Conservation (phyloP, 2,113 vertebrate species). For the Ciconia boyciana region DNA sequence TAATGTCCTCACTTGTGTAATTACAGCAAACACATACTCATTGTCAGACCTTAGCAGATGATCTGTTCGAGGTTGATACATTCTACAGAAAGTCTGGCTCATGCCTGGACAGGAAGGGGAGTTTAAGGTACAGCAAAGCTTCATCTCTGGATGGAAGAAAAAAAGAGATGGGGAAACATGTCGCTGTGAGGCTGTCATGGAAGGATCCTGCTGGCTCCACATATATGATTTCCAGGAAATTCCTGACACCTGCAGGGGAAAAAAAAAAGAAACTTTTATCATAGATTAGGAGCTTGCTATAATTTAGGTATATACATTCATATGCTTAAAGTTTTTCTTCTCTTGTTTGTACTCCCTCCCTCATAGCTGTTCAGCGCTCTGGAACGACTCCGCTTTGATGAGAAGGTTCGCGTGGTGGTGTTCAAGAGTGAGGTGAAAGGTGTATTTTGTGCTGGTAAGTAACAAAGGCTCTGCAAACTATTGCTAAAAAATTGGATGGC, state of each 20-base stretch:
- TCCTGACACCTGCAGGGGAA: not conserved
- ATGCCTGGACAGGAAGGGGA: not conserved
- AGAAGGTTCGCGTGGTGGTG: constrained; percentile 79
- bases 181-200: not conserved
- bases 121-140: not conserved
- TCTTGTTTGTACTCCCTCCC: not conserved
- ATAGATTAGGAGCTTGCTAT: not conserved
- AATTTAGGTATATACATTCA: not conserved
- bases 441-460: constrained; percentile 93
- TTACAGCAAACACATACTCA: not conserved
- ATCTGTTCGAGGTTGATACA: not conserved
- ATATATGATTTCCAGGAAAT: not conserved
- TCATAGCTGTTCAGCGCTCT: constrained; percentile 80
- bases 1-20: not conserved
- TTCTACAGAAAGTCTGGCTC: not conserved
- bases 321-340: not conserved
- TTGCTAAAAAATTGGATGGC: not conserved
- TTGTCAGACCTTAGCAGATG: not conserved
- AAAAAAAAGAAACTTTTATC: not conserved
- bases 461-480: not conserved
- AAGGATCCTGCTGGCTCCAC: not conserved
- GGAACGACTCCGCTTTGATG: constrained; percentile 77
- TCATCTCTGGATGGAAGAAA: not conserved
- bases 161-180: not conserved
- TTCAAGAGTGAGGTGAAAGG: constrained; percentile 88